Conservation (phyloP, 2,797 vertebrate species). For the Rhinoraja longicauda region DNA sequence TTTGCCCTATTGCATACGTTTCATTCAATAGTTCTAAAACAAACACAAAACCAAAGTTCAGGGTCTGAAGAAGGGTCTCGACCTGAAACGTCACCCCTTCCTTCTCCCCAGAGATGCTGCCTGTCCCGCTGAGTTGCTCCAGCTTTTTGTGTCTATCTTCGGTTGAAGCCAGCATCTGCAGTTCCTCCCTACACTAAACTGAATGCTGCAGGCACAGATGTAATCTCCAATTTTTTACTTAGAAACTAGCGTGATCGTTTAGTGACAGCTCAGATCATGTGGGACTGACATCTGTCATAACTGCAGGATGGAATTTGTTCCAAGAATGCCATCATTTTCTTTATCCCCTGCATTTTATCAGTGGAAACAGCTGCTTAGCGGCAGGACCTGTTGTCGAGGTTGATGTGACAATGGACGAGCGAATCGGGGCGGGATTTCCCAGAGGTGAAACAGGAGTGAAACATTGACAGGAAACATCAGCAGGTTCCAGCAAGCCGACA, state of each 20-base stretch:
- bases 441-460: not conserved
- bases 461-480: too few species aligned
- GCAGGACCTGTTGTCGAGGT: not conserved
- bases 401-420: not conserved
- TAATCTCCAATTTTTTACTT: not conserved
- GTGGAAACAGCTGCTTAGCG: not conserved
- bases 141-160: too few species aligned
- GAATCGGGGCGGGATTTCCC: not conserved
- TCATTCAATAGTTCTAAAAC: too few species aligned
- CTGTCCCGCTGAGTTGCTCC: too few species aligned
- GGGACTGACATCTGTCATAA: not conserved
- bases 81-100: too few species aligned
- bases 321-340: not conserved
- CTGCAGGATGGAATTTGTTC: not conserved
- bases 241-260: not conserved
- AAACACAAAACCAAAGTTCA: too few species aligned
- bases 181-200: too few species aligned
- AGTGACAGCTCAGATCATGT: not conserved
- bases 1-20: too few species aligned
- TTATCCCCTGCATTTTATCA: not conserved
- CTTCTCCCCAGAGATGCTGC: too few species aligned
- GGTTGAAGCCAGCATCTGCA: too few species aligned
- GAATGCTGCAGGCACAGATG: not conserved
- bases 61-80: too few species aligned
- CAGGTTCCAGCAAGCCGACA: too few species aligned